phyloP scores from a whole-genome alignment of 1,140 invertebrate species.

The Elysia chlorotica region DNA sequence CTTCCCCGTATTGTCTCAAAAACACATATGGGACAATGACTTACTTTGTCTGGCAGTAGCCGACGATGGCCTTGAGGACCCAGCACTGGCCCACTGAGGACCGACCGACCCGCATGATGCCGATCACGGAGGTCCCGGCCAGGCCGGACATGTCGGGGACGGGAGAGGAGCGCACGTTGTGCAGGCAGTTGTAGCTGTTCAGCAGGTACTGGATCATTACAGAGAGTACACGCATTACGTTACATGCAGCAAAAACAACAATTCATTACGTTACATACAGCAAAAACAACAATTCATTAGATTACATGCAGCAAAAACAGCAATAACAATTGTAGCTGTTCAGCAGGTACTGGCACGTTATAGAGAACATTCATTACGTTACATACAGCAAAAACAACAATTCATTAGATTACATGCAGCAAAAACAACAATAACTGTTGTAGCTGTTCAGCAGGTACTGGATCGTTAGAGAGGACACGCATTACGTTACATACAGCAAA shows the following conservation, averaged over 20 bases:
- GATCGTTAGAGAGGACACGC: too few relatives aligned
- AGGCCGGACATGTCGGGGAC: not conserved
- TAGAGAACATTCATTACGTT: too few relatives aligned
- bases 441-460: conserved; percentile 1
- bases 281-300: too few relatives aligned
- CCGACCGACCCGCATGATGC: not conserved
- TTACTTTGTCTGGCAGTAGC: conserved; percentile 8
- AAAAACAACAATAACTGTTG: too few relatives aligned
- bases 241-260: too few relatives aligned
- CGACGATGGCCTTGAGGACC: conserved; percentile 3
- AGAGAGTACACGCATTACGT: too few relatives aligned
- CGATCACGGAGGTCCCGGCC: not conserved
- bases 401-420: too few relatives aligned
- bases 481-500: too few relatives aligned
- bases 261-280: too few relatives aligned
- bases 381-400: too few relatives aligned
- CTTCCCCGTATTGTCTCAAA: too few relatives aligned
- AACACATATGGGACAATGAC: not conserved
- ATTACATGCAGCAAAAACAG: too few relatives aligned
- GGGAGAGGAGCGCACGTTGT: not conserved
- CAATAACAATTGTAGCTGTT: not conserved
- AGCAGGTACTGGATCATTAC: conserved; percentile 6
- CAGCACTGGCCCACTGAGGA: conserved; percentile 5
- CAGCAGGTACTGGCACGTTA: not conserved
- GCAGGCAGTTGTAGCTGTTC: not conserved